phyloP scores from a whole-genome alignment of 2,888 invertebrate genomes.

The Dugesia japonica region DNA sequence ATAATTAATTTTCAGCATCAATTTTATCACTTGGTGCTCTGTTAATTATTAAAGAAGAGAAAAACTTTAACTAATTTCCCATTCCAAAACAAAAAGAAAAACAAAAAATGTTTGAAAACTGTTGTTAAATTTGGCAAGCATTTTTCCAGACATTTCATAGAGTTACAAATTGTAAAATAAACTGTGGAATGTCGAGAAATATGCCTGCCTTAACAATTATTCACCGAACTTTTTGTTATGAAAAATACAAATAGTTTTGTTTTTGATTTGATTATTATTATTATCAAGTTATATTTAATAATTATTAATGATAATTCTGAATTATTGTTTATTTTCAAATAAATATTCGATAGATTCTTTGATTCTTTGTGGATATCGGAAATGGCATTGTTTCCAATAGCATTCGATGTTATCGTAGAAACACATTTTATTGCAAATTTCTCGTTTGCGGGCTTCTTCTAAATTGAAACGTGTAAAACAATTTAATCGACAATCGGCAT shows the following conservation, averaged over 20 bases:
- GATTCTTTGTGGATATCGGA: constrained; percentile 2
- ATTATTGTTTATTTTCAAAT: background rate
- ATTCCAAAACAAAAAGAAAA: background rate
- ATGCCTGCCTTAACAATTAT: background rate
- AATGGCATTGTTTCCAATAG: constrained; percentile 12
- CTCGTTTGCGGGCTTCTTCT: background rate
- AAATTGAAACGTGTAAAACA: background rate
- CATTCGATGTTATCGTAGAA: background rate
- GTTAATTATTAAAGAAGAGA: background rate
- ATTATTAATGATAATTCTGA: background rate
- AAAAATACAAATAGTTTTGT: too few species aligned
- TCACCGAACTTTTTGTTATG: too few species aligned
- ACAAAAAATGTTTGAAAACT: background rate
- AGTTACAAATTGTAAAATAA: background rate
- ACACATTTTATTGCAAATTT: constrained; percentile 2
- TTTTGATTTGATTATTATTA: background rate
- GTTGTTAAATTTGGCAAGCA: background rate
- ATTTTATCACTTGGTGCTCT: background rate
- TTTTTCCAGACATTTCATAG: constrained; percentile 13
- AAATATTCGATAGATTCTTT: background rate
- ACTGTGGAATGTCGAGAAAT: constrained; percentile 7
- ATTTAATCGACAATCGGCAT: background rate
- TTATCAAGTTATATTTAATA: background rate
- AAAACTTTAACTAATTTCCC: background rate
- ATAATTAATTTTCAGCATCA: background rate